Base-by-base conservation (phyloP, 2,888 invertebrate genomes). In the Xanthorhoe designata region DNA sequence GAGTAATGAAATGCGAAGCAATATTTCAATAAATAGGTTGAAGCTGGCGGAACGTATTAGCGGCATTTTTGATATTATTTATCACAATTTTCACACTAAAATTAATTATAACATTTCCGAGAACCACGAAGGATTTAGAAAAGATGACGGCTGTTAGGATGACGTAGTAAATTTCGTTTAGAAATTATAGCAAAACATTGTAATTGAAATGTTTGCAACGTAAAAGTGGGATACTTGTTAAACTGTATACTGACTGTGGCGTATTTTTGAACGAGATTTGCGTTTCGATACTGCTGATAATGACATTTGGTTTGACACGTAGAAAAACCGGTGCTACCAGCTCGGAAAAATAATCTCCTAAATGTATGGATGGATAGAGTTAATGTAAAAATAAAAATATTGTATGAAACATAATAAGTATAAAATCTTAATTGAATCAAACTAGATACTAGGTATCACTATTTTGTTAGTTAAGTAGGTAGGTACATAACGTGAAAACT, bases 1-100 rank as follows among this genome's bases (percentile, higher is more conserved):
- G 24, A 94, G 74, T 53, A 95, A 83, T 29, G 85, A 70, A 8
- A 95, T 87, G 0, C 95, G 89, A 60, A 94, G 80, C 29, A 88
- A 78, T 51, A 95, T 89, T 82, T 95, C 95, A 29, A 94, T 77
- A 66, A 94, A 86, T 78, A 94, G 81, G 80, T 88, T 92, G 64
- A 84, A 85, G 77, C 83, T 92, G 0, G 91, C 90, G 0, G 92
- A 90, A 73, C 92, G 89, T 76, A 92, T 87, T 71, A 92, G 73
- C 49, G 91, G 90, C 92, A 93, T 93, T 82, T 82, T 88, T 55
- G 51, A 38, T 54, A 4, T 5, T 29, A 54, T 52, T 55, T 51
- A n/a, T n/a, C 38, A 38, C 42, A 45, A 24, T 62, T 64, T 71
- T 62, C 35, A 59, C 60, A 59, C 18, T 68, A 64, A 60, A 68